Percentiles rank a stretch among this genome's conserved stretches.
phyloP scores from a whole-genome alignment of 1,140 invertebrate genomes.

The Bombus sylvicola region DNA sequence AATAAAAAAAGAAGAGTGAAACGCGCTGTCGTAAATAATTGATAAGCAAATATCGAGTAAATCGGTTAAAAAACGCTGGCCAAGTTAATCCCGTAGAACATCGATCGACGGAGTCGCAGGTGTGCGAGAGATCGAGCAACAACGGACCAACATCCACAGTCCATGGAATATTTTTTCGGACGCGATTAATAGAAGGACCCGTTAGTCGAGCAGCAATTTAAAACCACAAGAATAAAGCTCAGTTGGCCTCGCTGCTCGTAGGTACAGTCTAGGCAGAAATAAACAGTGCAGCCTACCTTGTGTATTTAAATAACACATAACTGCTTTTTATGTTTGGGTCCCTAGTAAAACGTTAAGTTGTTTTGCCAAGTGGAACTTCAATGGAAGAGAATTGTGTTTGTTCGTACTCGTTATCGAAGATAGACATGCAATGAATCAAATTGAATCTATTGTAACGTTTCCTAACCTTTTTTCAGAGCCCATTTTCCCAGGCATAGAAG shows the following conservation, averaged over 20 bases:
- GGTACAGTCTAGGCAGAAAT: neutral
- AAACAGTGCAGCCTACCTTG: neutral
- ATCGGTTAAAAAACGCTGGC: neutral
- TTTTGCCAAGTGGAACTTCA: conserved; percentile 3
- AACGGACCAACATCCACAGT: neutral
- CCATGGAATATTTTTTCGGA: neutral
- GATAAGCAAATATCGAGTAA: conserved; percentile 6
- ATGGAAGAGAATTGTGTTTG: neutral
- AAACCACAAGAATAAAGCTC: conserved; percentile 30
- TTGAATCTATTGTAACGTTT: no score
- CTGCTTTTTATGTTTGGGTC: conserved; percentile 3
- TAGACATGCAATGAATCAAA: no score
- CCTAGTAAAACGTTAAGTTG: neutral
- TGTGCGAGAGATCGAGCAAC: neutral
- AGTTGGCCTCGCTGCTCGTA: neutral
- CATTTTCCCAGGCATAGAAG: no score
- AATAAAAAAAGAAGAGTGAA: no score
- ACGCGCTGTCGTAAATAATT: neutral
- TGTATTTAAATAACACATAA: conserved; percentile 37
- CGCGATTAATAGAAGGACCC: conserved; percentile 10
- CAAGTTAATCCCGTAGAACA: conserved; percentile 2
- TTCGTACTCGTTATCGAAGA: neutral
- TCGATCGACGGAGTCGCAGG: conserved; percentile 5
- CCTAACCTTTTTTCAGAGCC: no score
- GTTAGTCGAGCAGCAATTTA: conserved; percentile 1